phyloP scores from a whole-genome alignment of 1,140 invertebrate genomes.

The Lycorma delicatula region DNA sequence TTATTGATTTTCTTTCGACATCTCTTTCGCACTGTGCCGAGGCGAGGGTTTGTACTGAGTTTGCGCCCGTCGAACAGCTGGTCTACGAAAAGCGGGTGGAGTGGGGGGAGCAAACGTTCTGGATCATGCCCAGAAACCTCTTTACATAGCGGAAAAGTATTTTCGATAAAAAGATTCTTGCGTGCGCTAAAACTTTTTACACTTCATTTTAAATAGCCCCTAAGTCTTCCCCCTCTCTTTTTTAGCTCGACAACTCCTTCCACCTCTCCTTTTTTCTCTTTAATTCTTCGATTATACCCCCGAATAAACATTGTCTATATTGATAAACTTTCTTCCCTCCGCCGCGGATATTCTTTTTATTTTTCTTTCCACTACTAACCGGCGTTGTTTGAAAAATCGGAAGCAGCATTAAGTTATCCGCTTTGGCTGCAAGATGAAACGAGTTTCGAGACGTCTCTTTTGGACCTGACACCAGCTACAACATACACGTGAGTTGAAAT shows the following conservation, averaged over 20 bases:
- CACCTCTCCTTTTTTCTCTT: not conserved
- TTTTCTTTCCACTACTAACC: not conserved
- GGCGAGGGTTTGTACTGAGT: too few species aligned
- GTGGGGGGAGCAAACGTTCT: not conserved
- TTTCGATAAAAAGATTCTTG: slow-evolving; percentile 4
- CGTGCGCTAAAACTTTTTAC: slow-evolving; percentile 7
- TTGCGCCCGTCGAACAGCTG: not conserved
- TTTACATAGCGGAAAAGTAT: not conserved
- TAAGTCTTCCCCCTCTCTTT: not conserved
- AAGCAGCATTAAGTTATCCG: too few species aligned
- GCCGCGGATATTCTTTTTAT: not conserved
- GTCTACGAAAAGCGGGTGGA: not conserved
- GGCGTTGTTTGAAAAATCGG: slow-evolving; percentile 1
- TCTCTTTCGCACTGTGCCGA: too few species aligned
- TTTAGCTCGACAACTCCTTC: not conserved
- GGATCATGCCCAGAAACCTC: slow-evolving; percentile 1
- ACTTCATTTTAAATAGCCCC: slow-evolving; percentile 3
- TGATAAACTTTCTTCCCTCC: not conserved
- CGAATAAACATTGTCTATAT: slow-evolving; percentile 2
- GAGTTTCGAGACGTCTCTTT: too few species aligned
- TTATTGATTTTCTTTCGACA: slow-evolving; percentile 7
- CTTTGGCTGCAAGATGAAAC: too few species aligned
- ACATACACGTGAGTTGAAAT: too few species aligned
- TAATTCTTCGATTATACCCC: slow-evolving; percentile 4
- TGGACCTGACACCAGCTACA: too few species aligned